phyloP scores from a whole-genome alignment of 1,140 invertebrate species.

The Hyposmocoma kahamanoa region DNA sequence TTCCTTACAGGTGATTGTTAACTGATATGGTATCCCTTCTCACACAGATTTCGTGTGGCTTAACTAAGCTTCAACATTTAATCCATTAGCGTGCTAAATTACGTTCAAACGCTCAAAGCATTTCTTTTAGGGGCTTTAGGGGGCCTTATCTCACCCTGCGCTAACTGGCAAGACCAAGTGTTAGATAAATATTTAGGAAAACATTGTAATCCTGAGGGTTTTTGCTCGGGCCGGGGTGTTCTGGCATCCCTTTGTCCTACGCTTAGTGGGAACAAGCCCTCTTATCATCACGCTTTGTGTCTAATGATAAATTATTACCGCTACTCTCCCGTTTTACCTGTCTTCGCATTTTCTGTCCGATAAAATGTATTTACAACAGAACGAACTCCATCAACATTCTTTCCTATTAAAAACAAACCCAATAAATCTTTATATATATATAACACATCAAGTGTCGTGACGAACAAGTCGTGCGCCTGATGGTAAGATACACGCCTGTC shows the following conservation, averaged over 20 bases:
- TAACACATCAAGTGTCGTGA: too few relatives aligned
- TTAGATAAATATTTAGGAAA: constrained; percentile 40
- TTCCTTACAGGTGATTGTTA: too few relatives aligned
- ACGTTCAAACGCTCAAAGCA: constrained; percentile 8
- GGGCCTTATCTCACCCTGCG: background rate
- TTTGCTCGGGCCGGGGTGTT: constrained; percentile 11
- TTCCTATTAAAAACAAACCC: too few relatives aligned
- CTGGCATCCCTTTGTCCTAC: constrained; percentile 24
- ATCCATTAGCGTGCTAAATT: background rate
- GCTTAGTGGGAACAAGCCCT: constrained; percentile 8
- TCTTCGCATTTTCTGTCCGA: too few relatives aligned
- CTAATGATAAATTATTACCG: constrained; percentile 36
- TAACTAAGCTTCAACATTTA: too few relatives aligned
- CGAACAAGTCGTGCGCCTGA: too few relatives aligned
- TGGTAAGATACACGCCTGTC: too few relatives aligned
- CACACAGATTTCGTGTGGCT: too few relatives aligned
- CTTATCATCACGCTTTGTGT: constrained; percentile 34
- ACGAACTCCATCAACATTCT: too few relatives aligned
- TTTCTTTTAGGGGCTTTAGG: constrained; percentile 12
- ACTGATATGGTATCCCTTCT: too few relatives aligned
- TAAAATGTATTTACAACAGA: too few relatives aligned
- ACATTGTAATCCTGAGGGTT: constrained; percentile 34
- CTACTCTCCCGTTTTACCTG: background rate
- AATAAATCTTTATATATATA: too few relatives aligned
- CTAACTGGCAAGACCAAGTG: constrained; percentile 17